Conservation (phyloP, 2,888 invertebrate genomes). For the Pomacea canaliculata region DNA sequence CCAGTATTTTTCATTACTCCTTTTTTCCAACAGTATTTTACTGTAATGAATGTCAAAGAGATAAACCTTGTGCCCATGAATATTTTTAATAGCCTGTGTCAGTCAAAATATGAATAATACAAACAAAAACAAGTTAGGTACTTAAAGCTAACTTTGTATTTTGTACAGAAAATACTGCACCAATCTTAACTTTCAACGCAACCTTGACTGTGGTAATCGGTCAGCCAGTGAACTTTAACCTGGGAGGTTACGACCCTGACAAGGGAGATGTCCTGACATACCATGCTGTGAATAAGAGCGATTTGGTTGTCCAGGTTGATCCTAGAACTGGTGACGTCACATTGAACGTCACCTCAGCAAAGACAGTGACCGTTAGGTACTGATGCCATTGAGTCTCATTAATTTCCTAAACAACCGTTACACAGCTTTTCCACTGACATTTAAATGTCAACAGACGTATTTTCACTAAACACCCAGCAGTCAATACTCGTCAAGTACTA, state of each 20-base stretch:
- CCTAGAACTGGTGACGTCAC: neutral
- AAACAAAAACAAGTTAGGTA: no score
- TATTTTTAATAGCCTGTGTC: no score
- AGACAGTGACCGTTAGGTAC: neutral
- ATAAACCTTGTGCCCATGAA: no score
- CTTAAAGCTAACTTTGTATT: neutral
- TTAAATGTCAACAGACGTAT: neutral
- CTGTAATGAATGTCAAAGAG: no score
- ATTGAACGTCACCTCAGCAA: neutral
- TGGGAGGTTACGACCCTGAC: neutral
- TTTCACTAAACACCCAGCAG: neutral
- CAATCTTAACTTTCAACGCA: neutral
- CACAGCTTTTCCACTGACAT: neutral
- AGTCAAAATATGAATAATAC: no score
- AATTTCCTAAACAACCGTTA: no score
- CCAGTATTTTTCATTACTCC: no score
- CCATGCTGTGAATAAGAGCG: neutral
- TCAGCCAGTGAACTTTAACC: neutral
- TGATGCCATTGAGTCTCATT: no score
- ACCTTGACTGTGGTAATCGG: neutral
- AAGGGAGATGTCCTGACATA: neutral
- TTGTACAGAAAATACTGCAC: neutral
- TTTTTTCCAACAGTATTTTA: no score
- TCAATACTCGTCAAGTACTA: neutral
- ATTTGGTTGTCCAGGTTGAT: neutral